Evolutionary conservation across 2,888 invertebrate genomes (phyloP), one percentile per base, ranked within the genome.

Genomic region (Drosophila histrio): DNA sequence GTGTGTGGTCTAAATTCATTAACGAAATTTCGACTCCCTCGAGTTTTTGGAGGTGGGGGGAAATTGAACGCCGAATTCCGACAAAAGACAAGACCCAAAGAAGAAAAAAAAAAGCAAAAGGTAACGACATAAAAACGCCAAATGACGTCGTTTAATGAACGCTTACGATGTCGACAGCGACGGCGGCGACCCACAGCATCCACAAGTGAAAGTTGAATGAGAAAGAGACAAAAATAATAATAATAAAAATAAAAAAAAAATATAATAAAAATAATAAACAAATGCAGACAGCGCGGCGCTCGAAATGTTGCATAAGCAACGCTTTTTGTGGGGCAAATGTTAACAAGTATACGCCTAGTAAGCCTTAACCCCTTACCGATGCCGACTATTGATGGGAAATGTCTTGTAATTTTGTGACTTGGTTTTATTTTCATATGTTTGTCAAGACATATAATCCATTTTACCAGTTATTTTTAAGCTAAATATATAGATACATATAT

Each of bases 1-100:
- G 21, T 38, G 46, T 75, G 74, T 83, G 80, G 71, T 83, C 79
- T 71, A 89, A 86, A 86, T 87, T 87, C 88, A 87, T 87, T 88
- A 87, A 87, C 88, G 57, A 87, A 79, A 88, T 89, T 89, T 83
- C 89, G 70, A 7, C 11, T 7, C 21, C 1, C 8, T 66, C 8
- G n/a, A n/a, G n/a, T 49, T 8, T 2, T 13, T 43, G 2, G n/a
- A 3, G 8, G 54, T 69, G 75, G 63, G 81, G 4, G 43, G 43
- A 15, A 26, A 75, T 71, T 60, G 77, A 70, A 58, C 74, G 70
- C 49, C 54, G 63, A 36, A 57, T 39, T 64, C 66, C 72, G 72
- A 57, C 46, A 65, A 61, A 71, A 66, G 61, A 47, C 50, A 26
- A 38, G 24, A 32, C 41, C 44, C 52, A 30, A 66, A 30, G 22